A percentile compares a stretch with the other conserved stretches of the same genome.
These are phyloP conservation scores for Yponomeuta evonymella DNA, from an alignment of 2,888 invertebrate species.

Conservation along the genomic window DNA sequence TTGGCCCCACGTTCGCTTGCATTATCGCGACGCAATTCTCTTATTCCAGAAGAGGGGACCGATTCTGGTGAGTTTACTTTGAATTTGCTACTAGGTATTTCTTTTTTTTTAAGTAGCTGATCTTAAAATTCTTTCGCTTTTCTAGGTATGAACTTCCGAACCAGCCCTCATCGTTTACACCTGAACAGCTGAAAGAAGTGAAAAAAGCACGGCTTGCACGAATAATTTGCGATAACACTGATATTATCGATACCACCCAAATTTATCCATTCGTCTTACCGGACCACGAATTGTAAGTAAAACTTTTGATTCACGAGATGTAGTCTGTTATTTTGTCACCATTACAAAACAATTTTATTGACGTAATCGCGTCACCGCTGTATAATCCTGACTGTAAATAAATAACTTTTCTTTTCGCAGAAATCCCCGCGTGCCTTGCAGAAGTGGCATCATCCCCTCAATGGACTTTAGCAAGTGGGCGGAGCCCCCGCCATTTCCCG, in stretches of 20 bases:
- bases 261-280: conserved; percentile 94
- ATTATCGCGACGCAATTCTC: conserved; percentile 95
- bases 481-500: conserved; percentile 75
- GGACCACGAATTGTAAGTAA: conserved; percentile 92
- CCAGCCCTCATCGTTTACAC: conserved; percentile 93
- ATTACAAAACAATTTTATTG: no score
- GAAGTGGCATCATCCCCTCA: conserved; percentile 89
- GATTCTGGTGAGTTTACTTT: conserved; percentile 83
- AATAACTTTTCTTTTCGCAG: conserved; percentile 62
- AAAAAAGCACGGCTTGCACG: conserved; percentile 87
- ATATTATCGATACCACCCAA: conserved; percentile 93
- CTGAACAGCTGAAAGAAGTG: conserved; percentile 89
- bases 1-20: conserved; percentile 96
- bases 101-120: background rate
- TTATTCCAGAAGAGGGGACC: conserved; percentile 90
- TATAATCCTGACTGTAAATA: conserved; percentile 79
- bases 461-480: conserved; percentile 95
- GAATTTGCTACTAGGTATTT: background rate
- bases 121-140: conserved; percentile 15
- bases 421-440: conserved; percentile 94
- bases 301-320: no score
- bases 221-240: conserved; percentile 93
- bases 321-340: no score
- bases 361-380: no score
- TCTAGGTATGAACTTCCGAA: conserved; percentile 89